Percentiles rank a stretch among this genome's conserved stretches.
Evolutionary conservation across 1,140 invertebrate genomes (phyloP).

Genomic region (Ladona fulva): DNA sequence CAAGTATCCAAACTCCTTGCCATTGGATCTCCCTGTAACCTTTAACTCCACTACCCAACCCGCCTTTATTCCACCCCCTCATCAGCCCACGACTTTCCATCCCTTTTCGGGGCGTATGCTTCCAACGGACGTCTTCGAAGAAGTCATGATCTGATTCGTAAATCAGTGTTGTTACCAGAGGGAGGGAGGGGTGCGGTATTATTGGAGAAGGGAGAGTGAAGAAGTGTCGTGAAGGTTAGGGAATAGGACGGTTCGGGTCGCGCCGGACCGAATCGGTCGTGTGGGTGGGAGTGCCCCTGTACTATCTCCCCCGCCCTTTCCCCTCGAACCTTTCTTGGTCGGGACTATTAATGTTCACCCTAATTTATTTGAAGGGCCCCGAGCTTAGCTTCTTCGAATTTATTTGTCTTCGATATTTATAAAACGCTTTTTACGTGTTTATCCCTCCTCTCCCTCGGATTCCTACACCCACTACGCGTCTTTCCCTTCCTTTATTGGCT

Average conservation of each 20-base stretch:
- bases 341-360: too few species aligned
- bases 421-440: too few species aligned
- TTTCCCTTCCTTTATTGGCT: too few species aligned
- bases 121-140: neutral
- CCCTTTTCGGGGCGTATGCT: neutral
- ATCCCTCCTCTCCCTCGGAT: too few species aligned
- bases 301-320: too few species aligned
- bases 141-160: constrained; percentile 1
- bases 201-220: neutral
- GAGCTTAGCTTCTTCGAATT: too few species aligned
- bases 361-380: too few species aligned
- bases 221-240: neutral
- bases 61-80: neutral
- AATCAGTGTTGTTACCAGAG: neutral
- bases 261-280: neutral
- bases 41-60: neutral
- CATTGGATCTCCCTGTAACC: neutral
- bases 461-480: too few species aligned
- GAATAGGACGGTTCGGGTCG: neutral
- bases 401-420: too few species aligned
- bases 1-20: too few species aligned
- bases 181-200: neutral
- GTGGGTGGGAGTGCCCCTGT: neutral
- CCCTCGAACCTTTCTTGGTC: too few species aligned
- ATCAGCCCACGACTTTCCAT: neutral